Conservation (phyloP, 2,888 invertebrate genomes). For the Cryptocheilus praepositus region DNA sequence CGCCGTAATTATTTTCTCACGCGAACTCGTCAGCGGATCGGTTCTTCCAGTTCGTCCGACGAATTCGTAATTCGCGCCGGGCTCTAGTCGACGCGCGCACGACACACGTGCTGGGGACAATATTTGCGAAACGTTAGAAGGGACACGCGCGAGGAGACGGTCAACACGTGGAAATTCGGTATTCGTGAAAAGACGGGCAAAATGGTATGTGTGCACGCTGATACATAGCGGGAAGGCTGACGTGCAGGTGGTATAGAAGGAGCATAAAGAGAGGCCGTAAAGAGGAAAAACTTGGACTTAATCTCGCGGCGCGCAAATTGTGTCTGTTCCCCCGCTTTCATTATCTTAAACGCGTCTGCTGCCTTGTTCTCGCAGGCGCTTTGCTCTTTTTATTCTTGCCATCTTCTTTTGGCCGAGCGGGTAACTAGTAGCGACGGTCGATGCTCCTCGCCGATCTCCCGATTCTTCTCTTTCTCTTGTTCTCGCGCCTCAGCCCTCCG, state of each 20-base stretch:
- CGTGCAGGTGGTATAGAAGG: conserved; percentile 60
- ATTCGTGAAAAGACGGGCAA: neutral
- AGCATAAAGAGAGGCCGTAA: conserved; percentile 57
- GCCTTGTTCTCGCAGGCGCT: no score
- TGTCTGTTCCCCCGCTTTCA: conserved; percentile 61
- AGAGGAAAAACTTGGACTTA: conserved; percentile 64
- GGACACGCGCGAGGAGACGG: neutral
- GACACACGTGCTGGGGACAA: conserved; percentile 20
- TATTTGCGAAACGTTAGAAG: conserved; percentile 9
- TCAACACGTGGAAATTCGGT: no score
- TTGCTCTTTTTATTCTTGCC: conserved; percentile 10
- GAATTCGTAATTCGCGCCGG: no score
- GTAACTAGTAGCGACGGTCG: conserved; percentile 28
- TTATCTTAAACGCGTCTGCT: conserved; percentile 49
- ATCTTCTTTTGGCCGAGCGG: conserved; percentile 21
- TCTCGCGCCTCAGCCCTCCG: conserved; percentile 8
- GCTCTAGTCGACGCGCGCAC: neutral
- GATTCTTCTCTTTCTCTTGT: conserved; percentile 16
- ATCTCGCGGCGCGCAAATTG: conserved; percentile 64
- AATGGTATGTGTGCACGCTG: no score
- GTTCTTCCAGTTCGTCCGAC: no score
- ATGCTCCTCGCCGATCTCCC: conserved; percentile 26
- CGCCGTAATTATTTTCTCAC: conserved; percentile 8
- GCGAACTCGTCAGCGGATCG: neutral
- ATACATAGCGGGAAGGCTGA: conserved; percentile 10